Base-by-base conservation (phyloP, 2,113 vertebrate species). In the Callipepla squamata region DNA sequence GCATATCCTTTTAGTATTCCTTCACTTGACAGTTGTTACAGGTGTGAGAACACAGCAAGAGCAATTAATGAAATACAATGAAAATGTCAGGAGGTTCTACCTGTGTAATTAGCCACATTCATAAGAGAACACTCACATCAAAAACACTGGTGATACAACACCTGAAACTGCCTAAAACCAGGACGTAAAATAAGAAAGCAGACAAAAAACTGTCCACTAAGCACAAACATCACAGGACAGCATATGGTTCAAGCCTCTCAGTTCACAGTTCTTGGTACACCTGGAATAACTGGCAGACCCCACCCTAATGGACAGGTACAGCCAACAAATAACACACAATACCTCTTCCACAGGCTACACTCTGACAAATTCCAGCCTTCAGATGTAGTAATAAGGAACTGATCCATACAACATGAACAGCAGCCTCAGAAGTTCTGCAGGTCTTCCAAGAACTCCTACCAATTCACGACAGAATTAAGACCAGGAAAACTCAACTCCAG, bases 41-140 rank as follows among this genome's bases (percentile, higher is more conserved):
- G 88, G 63, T 40, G 34, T 44, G 66, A 89, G 85, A 84, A 74
- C 23, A 34, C 42, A 68, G 47, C 7, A 75, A 88, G 50, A 85
- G 80, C 80, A 90, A 89, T 92, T 72, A 85, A 93, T 66, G 40
- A 90, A 87, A 80, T 38, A 61, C 63, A 75, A 81, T 16, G 23
- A 42, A 68, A 58, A 62, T 2, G 4, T 44, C 45, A 77, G 82
- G 44, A 94, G n/a, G 36, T 77, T 36, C 36, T n/a, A 7, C 55
- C n/a, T 25, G 34, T 25, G 76, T 0, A 62, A 40, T 4, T 5
- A 78, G 58, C 10, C 61, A 63, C 16, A 26, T 19, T 19, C 21
- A 48, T 21, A 36, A 30, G 21, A 38, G 2, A 87, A 84, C 4
- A 8, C 8, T 84, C 50, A 61, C 38, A 38, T 65, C 17, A 65